Evolutionary conservation across 2,113 vertebrate genomes (phyloP), one percentile per base, ranked within the genome.

Genomic region (Prunella fulvescens): DNA sequence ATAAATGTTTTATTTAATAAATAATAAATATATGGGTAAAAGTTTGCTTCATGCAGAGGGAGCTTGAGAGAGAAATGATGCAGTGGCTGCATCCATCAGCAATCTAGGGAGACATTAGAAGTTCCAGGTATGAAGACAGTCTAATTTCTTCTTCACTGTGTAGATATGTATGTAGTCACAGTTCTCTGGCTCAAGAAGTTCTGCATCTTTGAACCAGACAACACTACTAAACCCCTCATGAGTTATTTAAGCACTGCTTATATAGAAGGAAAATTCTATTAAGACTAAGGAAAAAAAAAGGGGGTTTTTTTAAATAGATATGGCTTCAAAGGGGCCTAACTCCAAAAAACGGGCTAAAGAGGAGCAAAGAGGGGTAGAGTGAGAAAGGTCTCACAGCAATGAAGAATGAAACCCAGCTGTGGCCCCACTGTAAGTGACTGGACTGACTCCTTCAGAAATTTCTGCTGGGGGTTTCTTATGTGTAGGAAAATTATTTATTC

Each of bases 1-100:
- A 67, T 86, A 84, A 89, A 76, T 72, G 48, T 57, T 95, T 93
- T 7, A 85, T 91, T 69, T 74, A 78, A 64, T 83, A 89, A 94
- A 93, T 94, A 92, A 74, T 85, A 88, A 83, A 95, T 84, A 58
- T 8, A 39, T 35, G 33, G 45, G 56, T 79, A 82, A 28, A 89
- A 60, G 72, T 72, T 86, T 33, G 19, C 42, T 76, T 91, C 57
- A 65, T 67, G 70, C 37, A 76, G 14, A 61, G 20, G 22, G 14
- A 92, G 45, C 33, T 51, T 66, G 20, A 66, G 66, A 81, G 87
- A 87, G 54, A 81, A 35, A 48, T 11, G 19, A 69, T 73, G 54
- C 37, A 39, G 54, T 50, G 33, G 20, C 53, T 90, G 57, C 57
- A 72, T 33, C 48, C 40, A 79, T 71, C 77, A 60, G 37, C 31